phyloP scores from a whole-genome alignment of 2,888 invertebrate species.

The Cryptocephalus moraei region DNA sequence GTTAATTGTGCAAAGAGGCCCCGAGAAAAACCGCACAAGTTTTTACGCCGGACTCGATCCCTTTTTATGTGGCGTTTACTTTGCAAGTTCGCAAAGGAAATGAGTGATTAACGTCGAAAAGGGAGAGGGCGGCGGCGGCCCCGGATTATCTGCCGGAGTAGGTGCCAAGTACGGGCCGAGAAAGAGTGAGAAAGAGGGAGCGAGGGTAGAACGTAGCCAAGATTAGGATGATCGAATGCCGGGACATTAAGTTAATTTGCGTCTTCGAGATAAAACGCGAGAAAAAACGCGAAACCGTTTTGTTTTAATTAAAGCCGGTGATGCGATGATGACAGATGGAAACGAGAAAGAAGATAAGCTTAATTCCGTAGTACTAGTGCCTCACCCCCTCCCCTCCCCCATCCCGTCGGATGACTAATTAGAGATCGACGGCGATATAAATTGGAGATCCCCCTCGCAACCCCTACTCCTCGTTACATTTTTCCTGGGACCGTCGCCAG shows the following conservation, averaged over 20 bases:
- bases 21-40: neutral
- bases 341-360: no score
- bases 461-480: no score
- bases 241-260: constrained; percentile 10
- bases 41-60: neutral
- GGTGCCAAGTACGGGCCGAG: neutral
- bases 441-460: no score
- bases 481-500: no score
- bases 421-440: no score
- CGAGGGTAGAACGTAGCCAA: constrained; percentile 1
- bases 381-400: no score
- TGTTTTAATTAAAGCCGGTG: neutral
- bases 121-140: neutral
- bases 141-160: neutral
- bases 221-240: constrained; percentile 11
- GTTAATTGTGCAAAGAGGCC: no score
- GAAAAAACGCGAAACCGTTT: neutral
- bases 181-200: no score
- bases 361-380: no score
- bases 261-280: constrained; percentile 5
- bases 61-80: neutral
- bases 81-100: constrained; percentile 1
- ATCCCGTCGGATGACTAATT: no score
- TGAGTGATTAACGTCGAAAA: constrained; percentile 3
- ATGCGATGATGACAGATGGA: neutral